Percentiles rank a stretch among this genome's conserved stretches.
phyloP scores from a whole-genome alignment of 2,113 vertebrate genomes.

The Sebastes schlegelii region DNA sequence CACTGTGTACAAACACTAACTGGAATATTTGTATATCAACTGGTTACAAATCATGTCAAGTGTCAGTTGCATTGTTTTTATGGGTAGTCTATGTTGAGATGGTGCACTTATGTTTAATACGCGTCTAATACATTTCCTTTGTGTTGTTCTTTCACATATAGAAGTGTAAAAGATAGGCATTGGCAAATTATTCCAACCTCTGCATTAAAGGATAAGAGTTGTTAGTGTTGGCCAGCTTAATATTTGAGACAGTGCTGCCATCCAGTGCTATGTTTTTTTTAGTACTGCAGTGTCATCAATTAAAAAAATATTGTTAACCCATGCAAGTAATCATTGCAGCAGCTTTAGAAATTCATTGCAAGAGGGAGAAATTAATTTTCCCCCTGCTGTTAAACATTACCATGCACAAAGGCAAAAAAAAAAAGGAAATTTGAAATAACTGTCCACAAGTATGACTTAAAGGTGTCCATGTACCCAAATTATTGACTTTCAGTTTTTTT shows the following conservation, averaged over 20 bases:
- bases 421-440: not conserved
- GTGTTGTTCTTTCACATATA: too few relatives aligned
- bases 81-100: too few relatives aligned
- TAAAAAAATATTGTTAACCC: slow-evolving; percentile 1
- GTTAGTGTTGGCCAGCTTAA: not conserved
- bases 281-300: slow-evolving; percentile 15
- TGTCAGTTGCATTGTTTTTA: too few relatives aligned
- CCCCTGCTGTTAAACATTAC: not conserved
- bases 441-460: not conserved
- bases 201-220: too few relatives aligned
- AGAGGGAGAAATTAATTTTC: not conserved
- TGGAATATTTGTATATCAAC: not conserved
- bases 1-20: not conserved
- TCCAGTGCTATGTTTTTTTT: slow-evolving; percentile 38
- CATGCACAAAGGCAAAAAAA: too few relatives aligned
- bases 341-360: not conserved
- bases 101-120: too few relatives aligned
- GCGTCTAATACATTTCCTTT: too few relatives aligned
- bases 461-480: too few relatives aligned
- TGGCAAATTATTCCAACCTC: too few relatives aligned
- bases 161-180: too few relatives aligned
- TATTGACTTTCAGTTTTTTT: not conserved
- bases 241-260: slow-evolving; percentile 39
- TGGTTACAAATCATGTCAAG: not conserved
- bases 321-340: slow-evolving; percentile 7